Evolutionary conservation across 2,113 vertebrate genomes (phyloP).

Genomic region (Bettongia penicillata): DNA sequence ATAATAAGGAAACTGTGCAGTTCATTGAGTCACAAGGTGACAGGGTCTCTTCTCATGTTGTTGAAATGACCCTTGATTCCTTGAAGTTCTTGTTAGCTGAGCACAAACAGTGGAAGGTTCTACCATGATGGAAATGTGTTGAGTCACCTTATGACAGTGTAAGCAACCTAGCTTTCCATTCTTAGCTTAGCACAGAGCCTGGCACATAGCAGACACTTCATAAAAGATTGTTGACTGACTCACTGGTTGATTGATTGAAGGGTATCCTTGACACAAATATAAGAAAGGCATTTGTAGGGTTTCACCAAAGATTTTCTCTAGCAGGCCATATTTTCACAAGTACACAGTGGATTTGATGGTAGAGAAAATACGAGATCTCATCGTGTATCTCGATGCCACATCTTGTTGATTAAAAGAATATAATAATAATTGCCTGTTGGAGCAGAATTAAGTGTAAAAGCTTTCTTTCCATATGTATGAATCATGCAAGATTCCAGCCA

Average conservation of each 20-base stretch:
- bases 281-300: not conserved
- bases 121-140: not conserved
- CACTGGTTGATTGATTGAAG: no score
- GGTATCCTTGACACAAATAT: not conserved
- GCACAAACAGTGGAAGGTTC: not conserved
- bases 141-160: no score
- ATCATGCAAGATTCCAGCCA: not conserved
- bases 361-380: not conserved
- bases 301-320: not conserved
- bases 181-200: no score
- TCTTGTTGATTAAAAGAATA: not conserved
- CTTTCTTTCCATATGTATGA: not conserved
- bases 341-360: no score
- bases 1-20: not conserved
- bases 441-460: not conserved
- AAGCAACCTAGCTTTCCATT: no score
- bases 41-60: not conserved
- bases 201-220: not conserved
- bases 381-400: not conserved
- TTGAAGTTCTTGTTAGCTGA: not conserved
- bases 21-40: no score
- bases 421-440: not conserved
- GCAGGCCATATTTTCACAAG: not conserved
- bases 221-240: not conserved
- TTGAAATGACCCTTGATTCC: not conserved